phyloP scores from a whole-genome alignment of 2,113 vertebrate species.

The Dolichotis patagonum region DNA sequence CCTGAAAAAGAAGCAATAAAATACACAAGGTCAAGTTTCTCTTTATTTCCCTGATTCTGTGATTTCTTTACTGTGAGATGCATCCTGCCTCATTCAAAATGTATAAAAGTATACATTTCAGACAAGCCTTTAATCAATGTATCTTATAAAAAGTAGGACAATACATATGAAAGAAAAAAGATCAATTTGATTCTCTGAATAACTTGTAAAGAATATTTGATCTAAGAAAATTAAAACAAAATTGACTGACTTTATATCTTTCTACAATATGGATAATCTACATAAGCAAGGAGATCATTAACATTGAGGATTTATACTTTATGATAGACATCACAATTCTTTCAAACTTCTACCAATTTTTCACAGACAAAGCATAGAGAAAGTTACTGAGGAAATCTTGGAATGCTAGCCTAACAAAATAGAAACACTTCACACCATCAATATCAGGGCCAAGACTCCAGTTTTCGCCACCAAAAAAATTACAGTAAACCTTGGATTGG shows the following conservation, averaged over 20 bases:
- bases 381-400: neutral
- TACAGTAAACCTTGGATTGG: neutral
- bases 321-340: neutral
- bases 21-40: neutral
- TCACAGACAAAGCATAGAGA: neutral
- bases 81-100: neutral
- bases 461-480: neutral
- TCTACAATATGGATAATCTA: neutral
- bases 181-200: neutral
- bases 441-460: neutral
- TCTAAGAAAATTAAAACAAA: slow-evolving; percentile 22
- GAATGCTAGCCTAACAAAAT: neutral
- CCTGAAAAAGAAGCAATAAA: neutral
- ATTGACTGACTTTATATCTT: neutral
- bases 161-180: neutral
- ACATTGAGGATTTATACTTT: neutral
- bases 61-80: neutral
- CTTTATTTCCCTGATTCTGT: neutral
- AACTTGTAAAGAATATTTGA: neutral
- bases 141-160: neutral
- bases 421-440: neutral
- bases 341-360: neutral
- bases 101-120: neutral
- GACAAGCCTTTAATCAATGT: neutral
- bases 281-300: neutral